These are phyloP conservation scores for Rhagologus leucostigma DNA, from an alignment of 2,113 vertebrate genomes.

Conservation along the genomic window DNA sequence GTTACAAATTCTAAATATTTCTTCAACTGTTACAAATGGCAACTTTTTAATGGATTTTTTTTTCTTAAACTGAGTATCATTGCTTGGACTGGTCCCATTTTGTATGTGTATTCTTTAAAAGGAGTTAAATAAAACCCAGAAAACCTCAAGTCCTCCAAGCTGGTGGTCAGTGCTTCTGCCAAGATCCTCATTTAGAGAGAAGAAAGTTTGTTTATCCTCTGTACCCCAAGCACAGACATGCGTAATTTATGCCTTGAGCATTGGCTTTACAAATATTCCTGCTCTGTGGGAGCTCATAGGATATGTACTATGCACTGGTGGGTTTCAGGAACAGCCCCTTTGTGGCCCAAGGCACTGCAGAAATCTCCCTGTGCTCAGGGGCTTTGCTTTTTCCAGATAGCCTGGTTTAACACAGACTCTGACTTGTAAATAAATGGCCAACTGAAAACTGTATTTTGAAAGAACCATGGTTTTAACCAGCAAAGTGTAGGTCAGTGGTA, in stretches of 20 bases:
- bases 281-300: not conserved
- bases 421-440: not conserved
- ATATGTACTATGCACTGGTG: not conserved
- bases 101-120: not conserved
- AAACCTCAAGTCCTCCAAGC: not conserved
- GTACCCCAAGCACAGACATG: not conserved
- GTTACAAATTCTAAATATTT: not conserved
- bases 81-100: not conserved
- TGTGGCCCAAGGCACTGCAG: not conserved
- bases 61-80: not conserved
- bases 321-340: not conserved
- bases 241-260: not conserved
- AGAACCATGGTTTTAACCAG: not conserved
- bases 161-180: not conserved
- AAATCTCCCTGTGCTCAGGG: not conserved
- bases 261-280: not conserved
- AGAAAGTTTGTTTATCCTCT: not conserved
- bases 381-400: not conserved
- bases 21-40: not conserved
- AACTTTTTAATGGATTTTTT: not conserved
- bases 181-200: not conserved
- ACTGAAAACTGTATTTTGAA: not conserved
- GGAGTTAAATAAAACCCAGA: not conserved
- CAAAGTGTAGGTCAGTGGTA: not conserved
- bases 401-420: not conserved